Evolutionary conservation across 2,797 vertebrate genomes (phyloP).

Genomic region (Pyrrhura leucotis): DNA sequence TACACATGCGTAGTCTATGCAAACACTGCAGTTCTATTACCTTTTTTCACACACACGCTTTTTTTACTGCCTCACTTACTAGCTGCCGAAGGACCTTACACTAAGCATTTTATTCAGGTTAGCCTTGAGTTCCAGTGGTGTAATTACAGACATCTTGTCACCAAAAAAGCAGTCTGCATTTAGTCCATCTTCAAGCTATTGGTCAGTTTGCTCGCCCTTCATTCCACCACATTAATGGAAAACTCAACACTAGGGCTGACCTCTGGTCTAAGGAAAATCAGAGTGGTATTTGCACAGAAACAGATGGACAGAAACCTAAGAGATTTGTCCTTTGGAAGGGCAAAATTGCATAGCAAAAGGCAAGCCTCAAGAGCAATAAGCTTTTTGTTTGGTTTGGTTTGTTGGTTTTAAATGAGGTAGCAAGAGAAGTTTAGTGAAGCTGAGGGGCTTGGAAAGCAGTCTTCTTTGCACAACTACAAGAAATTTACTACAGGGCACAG

Average conservation of each 20-base stretch:
- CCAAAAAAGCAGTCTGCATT: not conserved
- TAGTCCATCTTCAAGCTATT: constrained; percentile 33
- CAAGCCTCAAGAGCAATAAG: constrained; percentile 41
- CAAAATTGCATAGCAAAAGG: constrained; percentile 17
- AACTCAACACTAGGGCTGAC: constrained; percentile 8
- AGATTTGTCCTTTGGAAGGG: not conserved
- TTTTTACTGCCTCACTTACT: constrained; percentile 76
- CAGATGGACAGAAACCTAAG: constrained; percentile 33
- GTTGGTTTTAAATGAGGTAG: not conserved
- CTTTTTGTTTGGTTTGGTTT: not conserved
- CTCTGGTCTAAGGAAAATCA: not conserved
- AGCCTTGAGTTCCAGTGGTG: constrained; percentile 75
- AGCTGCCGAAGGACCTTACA: constrained; percentile 82
- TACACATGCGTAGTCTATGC: constrained; percentile 81
- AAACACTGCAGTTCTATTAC: constrained; percentile 83
- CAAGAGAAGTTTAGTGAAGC: constrained; percentile 59
- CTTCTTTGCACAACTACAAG: not conserved
- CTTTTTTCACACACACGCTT: constrained; percentile 85
- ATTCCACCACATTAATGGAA: constrained; percentile 8
- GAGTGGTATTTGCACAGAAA: not conserved
- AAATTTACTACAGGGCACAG: constrained; percentile 6
- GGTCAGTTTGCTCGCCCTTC: not conserved
- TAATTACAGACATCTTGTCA: not conserved
- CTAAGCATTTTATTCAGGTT: constrained; percentile 71
- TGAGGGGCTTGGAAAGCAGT: constrained; percentile 53